Base-by-base conservation (phyloP, 23 tunicate species). In the Aplidium turbinatum region DNA sequence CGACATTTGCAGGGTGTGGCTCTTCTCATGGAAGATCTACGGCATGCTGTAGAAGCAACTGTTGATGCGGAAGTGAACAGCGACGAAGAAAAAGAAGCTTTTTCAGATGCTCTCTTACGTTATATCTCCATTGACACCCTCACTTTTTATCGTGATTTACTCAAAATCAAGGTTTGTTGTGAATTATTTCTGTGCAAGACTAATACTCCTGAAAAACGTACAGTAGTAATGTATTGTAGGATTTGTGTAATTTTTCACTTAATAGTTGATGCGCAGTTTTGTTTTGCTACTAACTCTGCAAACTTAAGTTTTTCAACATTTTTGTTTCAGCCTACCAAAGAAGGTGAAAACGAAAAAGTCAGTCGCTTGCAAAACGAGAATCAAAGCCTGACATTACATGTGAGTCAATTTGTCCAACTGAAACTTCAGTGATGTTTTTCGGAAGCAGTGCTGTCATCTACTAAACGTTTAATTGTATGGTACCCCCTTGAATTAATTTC, bases 1-100 rank as follows among this genome's bases (percentile, higher is more conserved):
- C n/a, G n/a, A n/a, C n/a, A n/a, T 3, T 36, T 65, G 33, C 72
- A 88, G 33, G 96, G 87, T 1, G 85, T 88, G 33, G 87, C 87
- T 25, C 68, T 75, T 24, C 55, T 88, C 26, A 73, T 88, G 85
- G 96, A 88, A 68, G 96, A 88, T 68, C 57, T 88, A 20, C 79
- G 87, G 7, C 76, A 76, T 36, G 85, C 87, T 33, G 85, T 88
- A 0, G 85, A 88, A 75, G 79, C 96, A 0, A 85, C 81, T 16
- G 21, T 82, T 46, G 78, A 73, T 34, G 78, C 73, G 1, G 80
- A 73, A 55, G 51, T 73, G 2, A 67, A 48, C 6, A 75, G 77
- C 29, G 80, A 76, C 3, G 36, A 45, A 42, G 79, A 60, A 1
- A 32, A 58, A 62, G 47, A 23, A 29, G 51, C 38, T 21, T 72